Evolutionary conservation across 2,888 invertebrate species (phyloP).

Genomic region (Lithophane ornitopus): DNA sequence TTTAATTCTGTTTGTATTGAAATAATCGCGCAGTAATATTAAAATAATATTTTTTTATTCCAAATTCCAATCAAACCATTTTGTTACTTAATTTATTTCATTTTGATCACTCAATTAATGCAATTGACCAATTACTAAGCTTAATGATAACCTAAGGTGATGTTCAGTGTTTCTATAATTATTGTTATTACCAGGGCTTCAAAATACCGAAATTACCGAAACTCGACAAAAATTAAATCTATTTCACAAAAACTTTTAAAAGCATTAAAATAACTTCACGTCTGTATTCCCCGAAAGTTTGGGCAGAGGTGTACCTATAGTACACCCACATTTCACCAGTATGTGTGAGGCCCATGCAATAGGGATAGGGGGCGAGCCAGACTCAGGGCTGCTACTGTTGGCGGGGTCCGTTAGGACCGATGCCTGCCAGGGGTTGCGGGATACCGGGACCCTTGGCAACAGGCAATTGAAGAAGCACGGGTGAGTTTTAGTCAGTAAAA

Average conservation of each 20-base stretch:
- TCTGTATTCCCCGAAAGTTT: too few relatives aligned
- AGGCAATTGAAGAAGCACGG: too few relatives aligned
- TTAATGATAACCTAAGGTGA: constrained; percentile 4
- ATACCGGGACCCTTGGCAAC: too few relatives aligned
- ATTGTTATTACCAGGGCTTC: not conserved
- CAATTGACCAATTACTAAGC: constrained; percentile 22
- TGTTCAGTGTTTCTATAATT: not conserved
- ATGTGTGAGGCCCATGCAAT: too few relatives aligned
- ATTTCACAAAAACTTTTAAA: not conserved
- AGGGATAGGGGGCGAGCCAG: too few relatives aligned
- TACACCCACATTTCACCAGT: too few relatives aligned
- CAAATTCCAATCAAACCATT: not conserved
- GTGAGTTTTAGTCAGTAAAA: too few relatives aligned
- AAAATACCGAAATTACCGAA: not conserved
- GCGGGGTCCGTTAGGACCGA: too few relatives aligned
- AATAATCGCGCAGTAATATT: not conserved
- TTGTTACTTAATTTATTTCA: not conserved
- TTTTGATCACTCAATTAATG: constrained; percentile 1
- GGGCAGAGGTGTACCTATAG: too few relatives aligned
- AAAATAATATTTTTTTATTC: not conserved
- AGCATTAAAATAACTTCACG: not conserved
- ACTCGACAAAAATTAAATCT: not conserved
- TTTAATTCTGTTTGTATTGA: not conserved
- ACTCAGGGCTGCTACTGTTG: too few relatives aligned
- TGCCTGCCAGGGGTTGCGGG: too few relatives aligned